phyloP scores from a whole-genome alignment of 2,888 invertebrate genomes.

The Euzophera pinguis region DNA sequence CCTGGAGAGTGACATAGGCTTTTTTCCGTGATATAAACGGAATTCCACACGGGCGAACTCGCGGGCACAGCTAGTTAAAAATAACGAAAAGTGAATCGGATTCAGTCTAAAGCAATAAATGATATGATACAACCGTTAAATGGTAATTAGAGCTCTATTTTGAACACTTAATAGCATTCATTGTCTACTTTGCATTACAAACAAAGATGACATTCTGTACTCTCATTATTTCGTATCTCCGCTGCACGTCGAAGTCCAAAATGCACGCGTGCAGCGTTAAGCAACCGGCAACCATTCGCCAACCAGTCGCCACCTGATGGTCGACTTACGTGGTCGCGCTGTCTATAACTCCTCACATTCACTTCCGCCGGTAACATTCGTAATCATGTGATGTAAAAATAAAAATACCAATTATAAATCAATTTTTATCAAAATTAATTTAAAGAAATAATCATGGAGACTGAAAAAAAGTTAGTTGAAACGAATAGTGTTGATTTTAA shows the following conservation, averaged over 20 bases:
- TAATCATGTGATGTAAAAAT: slow-evolving; percentile 36
- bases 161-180: too few relatives aligned
- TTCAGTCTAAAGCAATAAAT: too few relatives aligned
- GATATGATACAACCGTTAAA: too few relatives aligned
- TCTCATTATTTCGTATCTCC: neutral
- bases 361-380: slow-evolving; percentile 10
- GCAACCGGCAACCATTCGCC: slow-evolving; percentile 18
- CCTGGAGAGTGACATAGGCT: too few relatives aligned
- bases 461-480: slow-evolving; percentile 47
- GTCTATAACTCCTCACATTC: slow-evolving; percentile 21
- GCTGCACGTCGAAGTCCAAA: slow-evolving; percentile 24
- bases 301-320: slow-evolving; percentile 63
- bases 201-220: too few relatives aligned
- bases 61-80: too few relatives aligned
- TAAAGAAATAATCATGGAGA: slow-evolving; percentile 41
- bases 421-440: neutral
- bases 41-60: too few relatives aligned
- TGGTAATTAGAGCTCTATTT: neutral
- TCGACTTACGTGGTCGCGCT: slow-evolving; percentile 63
- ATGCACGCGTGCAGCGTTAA: slow-evolving; percentile 38
- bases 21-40: too few relatives aligned
- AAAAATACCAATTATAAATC: neutral
- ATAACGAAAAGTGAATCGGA: too few relatives aligned
- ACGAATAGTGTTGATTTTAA: slow-evolving; percentile 39
- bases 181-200: too few relatives aligned